Conservation (phyloP, 2,113 vertebrate species). For the Nesogale talazaci region DNA sequence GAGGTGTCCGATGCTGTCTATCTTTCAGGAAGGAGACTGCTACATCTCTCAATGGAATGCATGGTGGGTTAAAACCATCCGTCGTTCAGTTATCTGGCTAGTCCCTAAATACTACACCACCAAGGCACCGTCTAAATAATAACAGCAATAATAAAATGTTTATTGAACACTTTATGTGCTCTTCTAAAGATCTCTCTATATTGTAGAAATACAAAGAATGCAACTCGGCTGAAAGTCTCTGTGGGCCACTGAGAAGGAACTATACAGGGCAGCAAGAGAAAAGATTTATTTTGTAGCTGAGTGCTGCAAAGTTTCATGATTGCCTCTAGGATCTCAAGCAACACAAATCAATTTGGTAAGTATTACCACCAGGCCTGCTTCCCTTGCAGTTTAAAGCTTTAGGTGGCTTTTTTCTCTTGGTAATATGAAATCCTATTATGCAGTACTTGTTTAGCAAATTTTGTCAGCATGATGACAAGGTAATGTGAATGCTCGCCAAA, state of each 20-base stretch:
- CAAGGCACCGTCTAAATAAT: background rate
- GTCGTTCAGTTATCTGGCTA: background rate
- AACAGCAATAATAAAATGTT: background rate
- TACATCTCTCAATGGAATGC: background rate
- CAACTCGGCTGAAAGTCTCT: background rate
- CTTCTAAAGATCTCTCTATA: background rate
- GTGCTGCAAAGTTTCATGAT: slow-evolving; percentile 36
- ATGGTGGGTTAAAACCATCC: background rate
- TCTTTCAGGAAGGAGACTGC: background rate
- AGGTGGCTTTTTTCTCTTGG: slow-evolving; percentile 36
- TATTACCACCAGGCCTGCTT: slow-evolving; percentile 45
- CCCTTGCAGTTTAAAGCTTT: slow-evolving; percentile 47
- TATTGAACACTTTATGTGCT: background rate
- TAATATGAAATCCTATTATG: slow-evolving; percentile 64
- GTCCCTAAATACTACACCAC: background rate
- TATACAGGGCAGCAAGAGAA: slow-evolving; percentile 18
- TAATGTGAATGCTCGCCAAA: slow-evolving; percentile 3
- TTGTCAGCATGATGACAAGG: slow-evolving; percentile 54
- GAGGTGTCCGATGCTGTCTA: background rate
- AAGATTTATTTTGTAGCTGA: slow-evolving; percentile 53
- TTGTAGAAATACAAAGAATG: slow-evolving; percentile 43
- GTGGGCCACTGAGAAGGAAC: slow-evolving; percentile 30
- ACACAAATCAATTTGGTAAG: slow-evolving; percentile 64
- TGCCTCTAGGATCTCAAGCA: slow-evolving; percentile 51
- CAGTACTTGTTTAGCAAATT: slow-evolving; percentile 64